Evolutionary conservation across 2,888 invertebrate species (phyloP).

Genomic region (Tipula unca): DNA sequence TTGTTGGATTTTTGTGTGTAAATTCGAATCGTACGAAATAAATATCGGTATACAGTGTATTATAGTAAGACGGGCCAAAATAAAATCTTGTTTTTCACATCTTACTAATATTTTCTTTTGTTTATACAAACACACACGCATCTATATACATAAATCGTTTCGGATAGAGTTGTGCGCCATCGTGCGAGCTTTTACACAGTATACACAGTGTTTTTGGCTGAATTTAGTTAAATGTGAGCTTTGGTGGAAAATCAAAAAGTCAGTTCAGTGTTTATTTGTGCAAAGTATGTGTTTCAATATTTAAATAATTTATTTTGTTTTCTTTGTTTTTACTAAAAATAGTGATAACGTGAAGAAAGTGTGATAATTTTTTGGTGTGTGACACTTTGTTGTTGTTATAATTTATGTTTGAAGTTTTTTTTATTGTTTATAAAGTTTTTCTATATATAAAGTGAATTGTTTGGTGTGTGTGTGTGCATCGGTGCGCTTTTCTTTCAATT

Average conservation of each 20-base stretch:
- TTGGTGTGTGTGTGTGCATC: not conserved
- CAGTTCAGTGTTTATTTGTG: not conserved
- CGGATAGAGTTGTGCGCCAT: not conserved
- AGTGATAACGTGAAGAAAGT: not conserved
- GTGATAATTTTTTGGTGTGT: not conserved
- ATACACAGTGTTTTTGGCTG: not conserved
- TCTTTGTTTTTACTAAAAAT: not conserved
- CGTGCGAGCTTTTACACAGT: not conserved
- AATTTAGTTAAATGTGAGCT: not conserved
- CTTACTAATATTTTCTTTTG: not conserved
- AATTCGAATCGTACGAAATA: not conserved
- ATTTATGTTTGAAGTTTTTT: not conserved
- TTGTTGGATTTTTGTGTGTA: not conserved
- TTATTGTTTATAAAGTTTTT: not conserved
- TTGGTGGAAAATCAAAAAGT: not conserved
- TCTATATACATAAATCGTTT: no score
- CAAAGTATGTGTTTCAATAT: not conserved
- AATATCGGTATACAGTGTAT: not conserved
- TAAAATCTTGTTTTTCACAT: not conserved
- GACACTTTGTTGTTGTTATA: not conserved
- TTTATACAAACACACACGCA: not conserved
- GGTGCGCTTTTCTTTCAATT: not conserved
- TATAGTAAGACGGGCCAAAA: not conserved
- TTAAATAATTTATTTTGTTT: not conserved
- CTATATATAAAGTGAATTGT: not conserved